These are phyloP conservation scores for Pseudorasbora parva DNA, from an alignment of 2,113 vertebrate genomes.

Conservation along the genomic window DNA sequence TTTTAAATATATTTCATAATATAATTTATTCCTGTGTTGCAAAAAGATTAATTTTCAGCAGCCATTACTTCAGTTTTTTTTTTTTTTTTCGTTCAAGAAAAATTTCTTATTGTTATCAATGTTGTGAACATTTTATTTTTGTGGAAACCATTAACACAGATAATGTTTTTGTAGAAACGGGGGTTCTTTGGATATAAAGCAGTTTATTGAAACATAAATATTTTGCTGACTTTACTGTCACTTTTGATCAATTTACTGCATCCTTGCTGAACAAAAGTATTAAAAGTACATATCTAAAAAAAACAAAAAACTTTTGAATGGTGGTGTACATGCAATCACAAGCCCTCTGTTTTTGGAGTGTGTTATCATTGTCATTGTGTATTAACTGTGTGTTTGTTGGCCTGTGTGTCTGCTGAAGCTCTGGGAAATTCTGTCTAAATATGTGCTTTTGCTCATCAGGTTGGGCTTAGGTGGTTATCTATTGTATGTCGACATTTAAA, in stretches of 20 bases:
- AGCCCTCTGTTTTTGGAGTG: background rate
- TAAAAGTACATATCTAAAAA: no score
- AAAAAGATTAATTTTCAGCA: background rate
- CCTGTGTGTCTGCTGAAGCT: constrained; percentile 13
- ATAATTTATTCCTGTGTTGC: background rate
- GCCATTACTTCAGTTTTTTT: background rate
- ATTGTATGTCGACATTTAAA: constrained; percentile 7
- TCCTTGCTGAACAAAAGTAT: background rate
- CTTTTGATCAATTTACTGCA: background rate
- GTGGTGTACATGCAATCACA: background rate
- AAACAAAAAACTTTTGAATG: background rate
- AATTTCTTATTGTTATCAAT: background rate
- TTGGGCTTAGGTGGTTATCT: constrained; percentile 12
- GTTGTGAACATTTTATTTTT: background rate
- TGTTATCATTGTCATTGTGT: constrained; percentile 33
- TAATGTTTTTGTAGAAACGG: background rate
- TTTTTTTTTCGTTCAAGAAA: background rate
- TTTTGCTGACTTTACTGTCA: background rate
- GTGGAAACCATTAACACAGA: background rate
- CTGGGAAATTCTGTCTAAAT: background rate
- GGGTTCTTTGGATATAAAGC: background rate
- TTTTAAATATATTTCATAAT: background rate
- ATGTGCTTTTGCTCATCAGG: background rate
- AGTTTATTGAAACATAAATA: no score
- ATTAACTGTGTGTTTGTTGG: constrained; percentile 37